A percentile compares a stretch with the other conserved stretches of the same genome.
phyloP scores from a whole-genome alignment of 2,113 vertebrate species.

The Gymnorhina tibicen region DNA sequence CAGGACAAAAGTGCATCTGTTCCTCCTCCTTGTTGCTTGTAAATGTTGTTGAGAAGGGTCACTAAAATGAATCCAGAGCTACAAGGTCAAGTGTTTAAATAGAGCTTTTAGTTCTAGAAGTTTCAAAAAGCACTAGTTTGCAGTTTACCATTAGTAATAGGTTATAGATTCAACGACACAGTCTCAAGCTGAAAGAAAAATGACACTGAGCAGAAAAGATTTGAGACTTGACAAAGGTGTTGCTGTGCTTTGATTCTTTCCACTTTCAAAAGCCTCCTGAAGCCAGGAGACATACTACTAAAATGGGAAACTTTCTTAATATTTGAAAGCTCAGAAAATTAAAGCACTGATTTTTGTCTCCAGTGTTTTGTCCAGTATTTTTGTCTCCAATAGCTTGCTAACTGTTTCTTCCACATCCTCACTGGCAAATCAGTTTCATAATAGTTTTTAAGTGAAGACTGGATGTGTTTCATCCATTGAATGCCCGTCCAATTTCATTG shows the following conservation, averaged over 20 bases:
- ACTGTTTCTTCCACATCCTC: background rate
- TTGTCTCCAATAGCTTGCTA: background rate
- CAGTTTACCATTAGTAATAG: background rate
- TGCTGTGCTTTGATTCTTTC: background rate
- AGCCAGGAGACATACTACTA: background rate
- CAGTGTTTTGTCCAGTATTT: background rate
- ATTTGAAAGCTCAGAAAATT: background rate
- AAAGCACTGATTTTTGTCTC: background rate
- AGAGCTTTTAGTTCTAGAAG: background rate
- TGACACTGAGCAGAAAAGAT: fast-evolving
- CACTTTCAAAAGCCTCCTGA: background rate
- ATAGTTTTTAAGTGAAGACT: background rate
- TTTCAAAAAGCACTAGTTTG: background rate
- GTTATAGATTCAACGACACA: background rate
- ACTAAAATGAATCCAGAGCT: background rate
- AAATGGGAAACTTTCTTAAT: background rate
- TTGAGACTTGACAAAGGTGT: background rate
- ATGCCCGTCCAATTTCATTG: background rate
- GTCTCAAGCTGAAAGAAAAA: background rate
- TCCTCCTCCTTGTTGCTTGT: background rate
- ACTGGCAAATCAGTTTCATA: background rate
- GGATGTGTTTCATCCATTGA: fast-evolving
- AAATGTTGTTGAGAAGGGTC: background rate
- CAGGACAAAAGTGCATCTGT: background rate
- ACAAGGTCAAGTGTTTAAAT: background rate